Percentiles rank a stretch among this genome's conserved stretches.
Evolutionary conservation across 2,113 vertebrate species (phyloP).

Genomic region (Trochalopteron elliotii): DNA sequence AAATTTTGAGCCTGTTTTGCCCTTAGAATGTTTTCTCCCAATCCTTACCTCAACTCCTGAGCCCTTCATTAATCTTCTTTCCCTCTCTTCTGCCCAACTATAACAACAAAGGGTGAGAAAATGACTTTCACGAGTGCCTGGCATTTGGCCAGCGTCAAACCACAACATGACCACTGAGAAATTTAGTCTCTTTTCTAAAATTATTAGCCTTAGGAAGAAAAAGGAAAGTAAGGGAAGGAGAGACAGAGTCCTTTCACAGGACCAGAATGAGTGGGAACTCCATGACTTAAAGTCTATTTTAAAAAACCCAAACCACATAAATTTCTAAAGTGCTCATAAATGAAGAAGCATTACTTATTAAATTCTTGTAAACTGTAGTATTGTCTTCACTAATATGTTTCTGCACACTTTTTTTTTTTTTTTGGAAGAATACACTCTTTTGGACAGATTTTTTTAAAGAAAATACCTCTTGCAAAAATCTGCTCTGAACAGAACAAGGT

Average conservation of each 20-base stretch:
- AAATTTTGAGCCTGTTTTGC: background rate
- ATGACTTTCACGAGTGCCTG: rapidly evolving
- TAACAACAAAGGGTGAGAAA: background rate
- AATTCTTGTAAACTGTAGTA: background rate
- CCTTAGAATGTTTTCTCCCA: background rate
- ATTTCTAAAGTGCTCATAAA: background rate
- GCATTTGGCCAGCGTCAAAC: background rate
- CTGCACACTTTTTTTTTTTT: background rate
- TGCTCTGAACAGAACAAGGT: background rate
- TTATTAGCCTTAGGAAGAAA: background rate
- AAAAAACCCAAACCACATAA: background rate
- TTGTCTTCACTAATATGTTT: background rate
- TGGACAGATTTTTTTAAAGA: background rate
- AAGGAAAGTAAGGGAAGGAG: background rate
- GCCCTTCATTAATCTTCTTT: background rate
- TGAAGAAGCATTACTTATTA: background rate
- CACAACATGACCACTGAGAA: background rate
- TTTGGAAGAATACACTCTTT: background rate
- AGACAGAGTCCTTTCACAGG: background rate
- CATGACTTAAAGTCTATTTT: background rate
- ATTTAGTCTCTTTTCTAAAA: background rate
- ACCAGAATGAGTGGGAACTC: background rate
- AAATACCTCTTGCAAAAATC: background rate
- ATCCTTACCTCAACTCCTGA: background rate
- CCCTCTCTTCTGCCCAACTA: background rate